These are phyloP conservation scores for Kobus ellipsiprymnus DNA, from an alignment of 2,113 vertebrate genomes.

Conservation along the genomic window DNA sequence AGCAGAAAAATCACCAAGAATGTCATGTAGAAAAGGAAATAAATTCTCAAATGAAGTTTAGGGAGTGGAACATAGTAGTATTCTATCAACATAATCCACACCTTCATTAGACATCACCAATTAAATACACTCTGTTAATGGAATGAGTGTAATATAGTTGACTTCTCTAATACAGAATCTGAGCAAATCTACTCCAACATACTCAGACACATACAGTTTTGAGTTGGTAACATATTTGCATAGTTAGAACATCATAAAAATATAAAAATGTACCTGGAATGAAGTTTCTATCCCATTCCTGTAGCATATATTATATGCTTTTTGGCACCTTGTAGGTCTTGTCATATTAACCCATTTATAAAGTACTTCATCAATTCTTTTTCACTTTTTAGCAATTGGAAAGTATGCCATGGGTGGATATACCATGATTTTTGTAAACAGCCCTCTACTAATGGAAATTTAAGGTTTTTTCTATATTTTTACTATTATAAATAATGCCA, in stretches of 20 bases:
- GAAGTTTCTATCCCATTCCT: neutral
- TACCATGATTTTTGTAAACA: neutral
- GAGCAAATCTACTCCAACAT: neutral
- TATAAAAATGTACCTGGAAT: neutral
- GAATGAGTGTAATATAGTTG: neutral
- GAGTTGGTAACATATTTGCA: neutral
- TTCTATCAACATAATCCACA: neutral
- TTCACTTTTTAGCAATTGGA: neutral
- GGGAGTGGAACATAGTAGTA: neutral
- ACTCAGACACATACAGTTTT: neutral
- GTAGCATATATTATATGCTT: neutral
- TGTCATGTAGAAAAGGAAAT: neutral
- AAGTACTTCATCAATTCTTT: neutral
- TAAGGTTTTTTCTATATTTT: neutral
- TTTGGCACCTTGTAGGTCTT: neutral
- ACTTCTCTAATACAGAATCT: neutral
- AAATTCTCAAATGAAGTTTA: neutral
- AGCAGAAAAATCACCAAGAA: neutral
- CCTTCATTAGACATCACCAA: neutral
- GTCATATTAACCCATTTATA: neutral
- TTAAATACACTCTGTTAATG: neutral
- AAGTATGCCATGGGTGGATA: neutral
- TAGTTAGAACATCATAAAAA: neutral
- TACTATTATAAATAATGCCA: neutral
- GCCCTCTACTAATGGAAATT: neutral